phyloP scores from a whole-genome alignment of 2,113 vertebrate species.

The Nothobranchius furzeri region DNA sequence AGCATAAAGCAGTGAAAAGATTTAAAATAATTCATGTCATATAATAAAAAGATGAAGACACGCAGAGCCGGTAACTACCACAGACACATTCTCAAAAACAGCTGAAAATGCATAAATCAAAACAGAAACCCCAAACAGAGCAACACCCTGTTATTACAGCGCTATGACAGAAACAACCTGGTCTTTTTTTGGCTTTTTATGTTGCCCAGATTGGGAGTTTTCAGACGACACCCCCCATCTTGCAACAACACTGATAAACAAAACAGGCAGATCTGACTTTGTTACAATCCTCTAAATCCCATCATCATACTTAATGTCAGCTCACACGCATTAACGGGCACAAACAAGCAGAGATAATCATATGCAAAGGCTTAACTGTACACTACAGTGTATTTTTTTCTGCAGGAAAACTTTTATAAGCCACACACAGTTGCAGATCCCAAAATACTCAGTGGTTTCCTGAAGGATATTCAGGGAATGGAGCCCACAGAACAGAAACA shows the following conservation, averaged over 20 bases:
- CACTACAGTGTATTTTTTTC: conserved; percentile 24
- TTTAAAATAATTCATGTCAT: no score
- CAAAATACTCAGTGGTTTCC: conserved; percentile 49
- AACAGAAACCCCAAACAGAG: neutral
- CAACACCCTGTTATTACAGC: conserved; percentile 36
- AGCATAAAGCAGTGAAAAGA: no score
- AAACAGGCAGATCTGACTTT: conserved; percentile 21
- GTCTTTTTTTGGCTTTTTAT: conserved; percentile 10
- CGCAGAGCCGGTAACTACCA: no score
- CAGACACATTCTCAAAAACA: neutral
- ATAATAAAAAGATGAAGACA: no score
- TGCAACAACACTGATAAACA: conserved; percentile 13
- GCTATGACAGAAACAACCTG: conserved; percentile 4
- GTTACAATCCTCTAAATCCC: conserved; percentile 37
- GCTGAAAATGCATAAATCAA: neutral
- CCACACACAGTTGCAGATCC: conserved; percentile 13
- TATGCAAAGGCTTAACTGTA: conserved; percentile 7
- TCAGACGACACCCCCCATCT: conserved; percentile 14
- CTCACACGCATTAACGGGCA: conserved; percentile 27
- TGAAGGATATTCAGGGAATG: conserved; percentile 39
- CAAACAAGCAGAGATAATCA: conserved; percentile 17
- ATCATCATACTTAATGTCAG: conserved; percentile 11
- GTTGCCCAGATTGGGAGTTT: neutral
- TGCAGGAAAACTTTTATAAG: conserved; percentile 30
- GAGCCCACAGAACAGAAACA: conserved; percentile 26